These are phyloP conservation scores for Tipula confusa DNA, from an alignment of 2,888 invertebrate genomes.

Conservation along the genomic window DNA sequence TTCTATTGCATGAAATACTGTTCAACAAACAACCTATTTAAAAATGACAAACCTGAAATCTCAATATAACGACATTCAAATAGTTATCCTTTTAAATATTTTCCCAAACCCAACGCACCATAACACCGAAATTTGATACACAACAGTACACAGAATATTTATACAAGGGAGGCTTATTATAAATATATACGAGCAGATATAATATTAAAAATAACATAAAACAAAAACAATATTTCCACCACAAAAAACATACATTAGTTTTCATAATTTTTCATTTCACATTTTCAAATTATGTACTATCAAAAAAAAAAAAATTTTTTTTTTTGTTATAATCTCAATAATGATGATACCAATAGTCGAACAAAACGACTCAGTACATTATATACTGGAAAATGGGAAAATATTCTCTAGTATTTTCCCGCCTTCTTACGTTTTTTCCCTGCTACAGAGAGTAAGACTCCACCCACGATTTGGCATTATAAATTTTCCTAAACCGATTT, in stretches of 20 bases:
- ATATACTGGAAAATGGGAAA: background rate
- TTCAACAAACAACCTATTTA: background rate
- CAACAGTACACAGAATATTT: background rate
- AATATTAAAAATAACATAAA: background rate
- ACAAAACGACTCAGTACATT: background rate
- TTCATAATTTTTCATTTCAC: conserved; percentile 25
- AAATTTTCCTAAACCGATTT: background rate
- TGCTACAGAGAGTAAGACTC: background rate
- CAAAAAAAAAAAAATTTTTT: background rate
- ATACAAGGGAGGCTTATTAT: background rate
- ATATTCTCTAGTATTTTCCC: conserved; percentile 4
- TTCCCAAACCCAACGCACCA: background rate
- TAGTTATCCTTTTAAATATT: background rate
- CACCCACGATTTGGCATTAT: background rate
- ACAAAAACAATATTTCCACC: conserved; percentile 25
- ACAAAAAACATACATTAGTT: conserved; percentile 25
- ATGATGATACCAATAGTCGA: background rate
- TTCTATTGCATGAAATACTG: no score
- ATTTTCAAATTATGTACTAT: conserved; percentile 25
- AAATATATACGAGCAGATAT: background rate
- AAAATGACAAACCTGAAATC: no score
- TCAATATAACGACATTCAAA: background rate
- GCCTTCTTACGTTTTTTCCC: background rate
- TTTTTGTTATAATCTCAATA: background rate
- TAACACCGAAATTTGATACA: background rate